Evolutionary conservation across 1,140 invertebrate species (phyloP).

Genomic region (Oncopeltus fasciatus): DNA sequence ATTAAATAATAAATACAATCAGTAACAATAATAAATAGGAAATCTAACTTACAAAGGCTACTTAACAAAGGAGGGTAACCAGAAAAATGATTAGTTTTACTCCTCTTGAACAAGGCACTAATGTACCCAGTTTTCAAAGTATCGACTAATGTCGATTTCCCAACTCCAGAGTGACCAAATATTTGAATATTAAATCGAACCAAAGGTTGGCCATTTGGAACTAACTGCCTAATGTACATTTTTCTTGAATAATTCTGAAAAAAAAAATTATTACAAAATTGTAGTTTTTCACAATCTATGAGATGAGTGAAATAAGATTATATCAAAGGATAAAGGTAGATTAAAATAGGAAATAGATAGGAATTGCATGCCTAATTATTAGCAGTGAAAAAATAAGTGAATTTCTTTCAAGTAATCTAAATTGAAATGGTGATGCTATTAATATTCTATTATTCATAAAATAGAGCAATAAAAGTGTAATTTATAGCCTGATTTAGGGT

Average conservation of each 20-base stretch:
- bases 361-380: too few relatives aligned
- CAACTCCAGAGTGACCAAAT: slow-evolving; percentile 60
- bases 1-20: too few relatives aligned
- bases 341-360: too few relatives aligned
- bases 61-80: slow-evolving; percentile 8
- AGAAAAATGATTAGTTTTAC: slow-evolving; percentile 12
- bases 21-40: too few relatives aligned
- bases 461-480: too few relatives aligned
- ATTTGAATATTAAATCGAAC: slow-evolving; percentile 58
- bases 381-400: too few relatives aligned
- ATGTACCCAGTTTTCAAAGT: slow-evolving; percentile 54
- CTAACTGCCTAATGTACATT: slow-evolving; percentile 53
- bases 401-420: too few relatives aligned
- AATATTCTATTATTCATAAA: too few relatives aligned
- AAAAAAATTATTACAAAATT: not conserved
- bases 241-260: slow-evolving; percentile 38
- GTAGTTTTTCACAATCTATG: not conserved
- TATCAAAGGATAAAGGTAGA: too few relatives aligned
- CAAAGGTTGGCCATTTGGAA: slow-evolving; percentile 45
- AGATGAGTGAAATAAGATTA: not conserved
- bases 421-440: too few relatives aligned
- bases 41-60: slow-evolving; percentile 13
- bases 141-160: slow-evolving; percentile 60
- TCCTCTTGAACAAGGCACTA: slow-evolving; percentile 43
- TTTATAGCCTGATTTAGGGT: too few relatives aligned